Conservation (phyloP, 1,140 invertebrate species). For the Eupristina koningsbergeri region DNA sequence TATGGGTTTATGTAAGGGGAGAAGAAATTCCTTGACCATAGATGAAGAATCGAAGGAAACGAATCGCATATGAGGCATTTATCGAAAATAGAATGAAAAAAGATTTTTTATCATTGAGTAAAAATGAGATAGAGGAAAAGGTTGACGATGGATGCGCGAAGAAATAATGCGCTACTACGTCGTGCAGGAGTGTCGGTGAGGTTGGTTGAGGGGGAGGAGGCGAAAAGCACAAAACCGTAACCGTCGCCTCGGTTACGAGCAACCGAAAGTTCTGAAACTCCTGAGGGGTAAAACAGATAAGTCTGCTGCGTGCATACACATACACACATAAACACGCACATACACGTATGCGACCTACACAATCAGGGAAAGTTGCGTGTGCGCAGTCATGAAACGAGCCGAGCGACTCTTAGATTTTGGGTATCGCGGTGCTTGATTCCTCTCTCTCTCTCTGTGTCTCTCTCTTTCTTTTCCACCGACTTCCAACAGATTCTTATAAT, state of each 20-base stretch:
- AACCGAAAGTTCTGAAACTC: constrained; percentile 36
- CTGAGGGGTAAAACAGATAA: constrained; percentile 12
- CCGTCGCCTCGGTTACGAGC: constrained; percentile 17
- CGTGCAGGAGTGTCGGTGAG: too few relatives aligned
- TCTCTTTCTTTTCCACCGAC: background rate
- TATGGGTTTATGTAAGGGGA: background rate
- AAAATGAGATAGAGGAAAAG: background rate
- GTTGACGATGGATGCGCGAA: background rate
- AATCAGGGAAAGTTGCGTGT: too few relatives aligned
- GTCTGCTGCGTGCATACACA: background rate
- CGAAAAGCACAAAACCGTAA: constrained; percentile 24
- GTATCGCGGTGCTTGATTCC: background rate
- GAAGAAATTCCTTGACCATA: background rate
- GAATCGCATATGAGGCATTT: background rate
- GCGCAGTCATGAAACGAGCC: too few relatives aligned
- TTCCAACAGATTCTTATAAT: background rate
- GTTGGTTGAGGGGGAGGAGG: background rate
- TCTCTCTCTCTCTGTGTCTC: background rate
- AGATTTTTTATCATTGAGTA: background rate
- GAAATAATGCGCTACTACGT: background rate
- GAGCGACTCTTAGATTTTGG: background rate
- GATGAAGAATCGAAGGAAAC: background rate
- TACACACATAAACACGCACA: background rate
- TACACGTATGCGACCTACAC: too few relatives aligned
- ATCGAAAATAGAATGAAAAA: background rate